Percentiles rank a stretch among this genome's conserved stretches.
Evolutionary conservation across 2,888 invertebrate species (phyloP).

Genomic region (Boloria selene): DNA sequence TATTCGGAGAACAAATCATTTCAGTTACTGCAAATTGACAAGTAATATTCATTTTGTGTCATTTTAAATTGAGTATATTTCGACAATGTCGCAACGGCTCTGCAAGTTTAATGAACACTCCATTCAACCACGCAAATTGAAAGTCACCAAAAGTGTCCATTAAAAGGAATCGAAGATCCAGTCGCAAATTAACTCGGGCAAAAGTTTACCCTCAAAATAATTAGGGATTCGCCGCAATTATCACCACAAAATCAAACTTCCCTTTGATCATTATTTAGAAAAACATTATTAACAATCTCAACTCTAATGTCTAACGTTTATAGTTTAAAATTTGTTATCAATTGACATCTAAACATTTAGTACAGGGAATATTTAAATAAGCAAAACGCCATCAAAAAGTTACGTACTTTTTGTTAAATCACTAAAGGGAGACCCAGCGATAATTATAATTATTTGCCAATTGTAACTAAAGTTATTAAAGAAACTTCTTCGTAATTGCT

Average conservation of each 20-base stretch:
- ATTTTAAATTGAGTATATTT: conserved; percentile 57
- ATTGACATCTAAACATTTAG: conserved; percentile 55
- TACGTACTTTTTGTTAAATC: conserved; percentile 72
- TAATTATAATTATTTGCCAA: conserved; percentile 82
- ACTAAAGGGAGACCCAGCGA: conserved; percentile 70
- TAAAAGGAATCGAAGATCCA: conserved; percentile 76
- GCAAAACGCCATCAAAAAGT: conserved; percentile 70
- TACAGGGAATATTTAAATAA: conserved; percentile 75
- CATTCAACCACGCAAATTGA: conserved; percentile 76
- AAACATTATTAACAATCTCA: conserved; percentile 51
- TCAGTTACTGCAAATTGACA: conserved; percentile 48
- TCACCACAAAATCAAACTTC: conserved; percentile 80
- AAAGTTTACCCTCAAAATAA: conserved; percentile 83
- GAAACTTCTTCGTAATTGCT: conserved; percentile 66
- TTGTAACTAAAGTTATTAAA: conserved; percentile 71
- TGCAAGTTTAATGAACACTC: conserved; percentile 72
- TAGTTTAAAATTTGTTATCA: conserved; percentile 51
- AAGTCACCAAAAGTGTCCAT: conserved; percentile 79
- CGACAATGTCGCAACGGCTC: conserved; percentile 53
- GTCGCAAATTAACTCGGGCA: conserved; percentile 76
- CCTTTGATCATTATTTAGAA: conserved; percentile 74
- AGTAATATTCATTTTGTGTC: conserved; percentile 53
- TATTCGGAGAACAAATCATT: conserved; percentile 34
- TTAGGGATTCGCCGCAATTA: conserved; percentile 82
- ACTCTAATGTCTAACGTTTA: conserved; percentile 51